Evolutionary conservation across 2,797 vertebrate genomes (phyloP).

Genomic region (Silurus aristotelis): DNA sequence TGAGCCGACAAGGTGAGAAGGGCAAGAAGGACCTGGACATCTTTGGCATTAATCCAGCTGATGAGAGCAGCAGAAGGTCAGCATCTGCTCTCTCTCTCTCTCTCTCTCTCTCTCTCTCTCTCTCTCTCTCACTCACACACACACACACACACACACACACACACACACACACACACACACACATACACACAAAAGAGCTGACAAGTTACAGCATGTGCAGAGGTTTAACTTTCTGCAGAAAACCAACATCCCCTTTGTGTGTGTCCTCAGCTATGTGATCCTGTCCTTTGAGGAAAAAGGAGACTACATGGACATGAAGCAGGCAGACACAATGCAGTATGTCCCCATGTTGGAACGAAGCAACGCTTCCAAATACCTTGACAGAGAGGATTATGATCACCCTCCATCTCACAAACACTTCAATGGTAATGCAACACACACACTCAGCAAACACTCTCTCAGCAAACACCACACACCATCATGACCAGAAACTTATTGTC

Average conservation of each 20-base stretch:
- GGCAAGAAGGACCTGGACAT: conserved; percentile 93
- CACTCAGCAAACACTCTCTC: not conserved
- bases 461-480: not conserved
- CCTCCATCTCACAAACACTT: conserved; percentile 85
- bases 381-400: conserved; percentile 88
- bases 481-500: not conserved
- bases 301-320: conserved; percentile 99
- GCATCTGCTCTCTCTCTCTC: not conserved
- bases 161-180: not conserved
- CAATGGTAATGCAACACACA: conserved; percentile 67
- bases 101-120: conserved; percentile 11
- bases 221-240: not conserved
- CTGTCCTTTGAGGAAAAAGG: conserved; percentile 95
- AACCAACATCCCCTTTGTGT: not conserved
- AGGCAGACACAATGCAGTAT: conserved; percentile 91
- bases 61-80: conserved; percentile 95
- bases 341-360: conserved; percentile 97
- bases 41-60: conserved; percentile 91
- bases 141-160: not conserved
- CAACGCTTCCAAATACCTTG: conserved; percentile 87
- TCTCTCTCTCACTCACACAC: not conserved
- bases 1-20: conserved; percentile 87
- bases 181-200: not conserved
- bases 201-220: not conserved
- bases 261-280: conserved; percentile 88